phyloP scores from a whole-genome alignment of 2,888 invertebrate species.

The Zaprionus lineosus region DNA sequence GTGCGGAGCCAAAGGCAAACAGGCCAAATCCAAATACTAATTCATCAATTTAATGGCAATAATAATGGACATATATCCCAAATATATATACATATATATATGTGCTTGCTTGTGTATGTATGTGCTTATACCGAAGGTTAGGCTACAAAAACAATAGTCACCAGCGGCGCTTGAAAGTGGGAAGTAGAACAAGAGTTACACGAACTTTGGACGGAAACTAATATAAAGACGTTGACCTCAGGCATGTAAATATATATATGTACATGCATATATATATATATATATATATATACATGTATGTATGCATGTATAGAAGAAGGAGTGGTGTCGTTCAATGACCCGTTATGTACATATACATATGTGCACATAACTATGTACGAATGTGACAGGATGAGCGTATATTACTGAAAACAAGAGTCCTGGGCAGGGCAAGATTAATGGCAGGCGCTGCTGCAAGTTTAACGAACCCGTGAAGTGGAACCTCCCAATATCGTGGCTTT shows the following conservation, averaged over 20 bases:
- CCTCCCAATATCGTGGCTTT: constrained; percentile 17
- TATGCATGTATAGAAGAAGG: too few species aligned
- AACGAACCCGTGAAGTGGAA: constrained; percentile 56
- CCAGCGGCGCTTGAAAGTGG: constrained; percentile 36
- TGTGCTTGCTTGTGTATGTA: background rate
- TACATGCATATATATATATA: background rate
- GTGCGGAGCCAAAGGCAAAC: too few species aligned
- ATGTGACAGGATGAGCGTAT: too few species aligned
- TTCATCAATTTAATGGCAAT: constrained; percentile 65
- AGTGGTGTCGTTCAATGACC: constrained; percentile 51
- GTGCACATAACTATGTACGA: constrained; percentile 19
- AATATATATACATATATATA: background rate
- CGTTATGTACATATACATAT: constrained; percentile 19
- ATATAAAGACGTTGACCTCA: constrained; percentile 61
- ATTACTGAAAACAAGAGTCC: constrained; percentile 4
- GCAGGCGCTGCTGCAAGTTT: constrained; percentile 54
- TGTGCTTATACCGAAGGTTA: background rate
- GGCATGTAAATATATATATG: constrained; percentile 4
- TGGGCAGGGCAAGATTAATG: constrained; percentile 55
- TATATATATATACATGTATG: background rate
- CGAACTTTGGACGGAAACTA: constrained; percentile 30
- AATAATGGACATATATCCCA: background rate
- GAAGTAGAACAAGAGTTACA: constrained; percentile 5
- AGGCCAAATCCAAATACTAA: constrained; percentile 40
- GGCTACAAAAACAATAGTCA: constrained; percentile 24